Conservation (phyloP, 2,113 vertebrate species). For the Ptyas mucosa region DNA sequence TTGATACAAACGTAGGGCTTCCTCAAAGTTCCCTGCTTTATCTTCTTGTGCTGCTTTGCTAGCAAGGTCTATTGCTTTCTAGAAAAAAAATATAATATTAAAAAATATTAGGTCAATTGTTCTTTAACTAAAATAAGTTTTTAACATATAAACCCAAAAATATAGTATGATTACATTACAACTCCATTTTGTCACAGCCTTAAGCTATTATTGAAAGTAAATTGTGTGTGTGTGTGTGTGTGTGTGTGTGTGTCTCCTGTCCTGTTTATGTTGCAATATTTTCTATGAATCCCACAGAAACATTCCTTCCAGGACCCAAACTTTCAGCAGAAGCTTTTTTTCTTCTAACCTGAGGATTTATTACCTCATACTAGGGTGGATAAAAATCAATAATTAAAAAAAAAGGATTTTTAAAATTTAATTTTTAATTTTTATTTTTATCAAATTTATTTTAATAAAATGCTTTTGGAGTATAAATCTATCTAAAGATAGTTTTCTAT, state of each 20-base stretch:
- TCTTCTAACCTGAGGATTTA: neutral
- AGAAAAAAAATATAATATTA: slow-evolving; percentile 26
- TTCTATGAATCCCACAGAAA: neutral
- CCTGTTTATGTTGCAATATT: neutral
- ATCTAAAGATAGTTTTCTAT: no score
- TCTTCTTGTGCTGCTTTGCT: slow-evolving; percentile 90
- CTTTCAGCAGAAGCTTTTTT: neutral
- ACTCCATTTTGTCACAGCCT: neutral
- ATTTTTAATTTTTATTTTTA: no score
- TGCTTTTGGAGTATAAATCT: no score
- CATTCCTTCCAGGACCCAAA: neutral
- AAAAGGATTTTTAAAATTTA: no score
- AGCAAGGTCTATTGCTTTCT: slow-evolving; percentile 95
- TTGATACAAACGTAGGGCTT: slow-evolving; percentile 88
- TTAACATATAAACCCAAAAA: neutral
- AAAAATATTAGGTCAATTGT: neutral
- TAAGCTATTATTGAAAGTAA: neutral
- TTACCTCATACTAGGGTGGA: no score
- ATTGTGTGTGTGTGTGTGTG: neutral
- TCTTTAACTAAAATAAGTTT: neutral
- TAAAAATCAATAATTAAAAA: no score
- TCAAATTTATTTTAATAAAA: no score
- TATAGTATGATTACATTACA: neutral
- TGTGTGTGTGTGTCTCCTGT: no score
- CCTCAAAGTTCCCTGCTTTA: slow-evolving; percentile 87